Base-by-base conservation (phyloP, 2,888 invertebrate species). In the Dasysyrphus tricinctus region DNA sequence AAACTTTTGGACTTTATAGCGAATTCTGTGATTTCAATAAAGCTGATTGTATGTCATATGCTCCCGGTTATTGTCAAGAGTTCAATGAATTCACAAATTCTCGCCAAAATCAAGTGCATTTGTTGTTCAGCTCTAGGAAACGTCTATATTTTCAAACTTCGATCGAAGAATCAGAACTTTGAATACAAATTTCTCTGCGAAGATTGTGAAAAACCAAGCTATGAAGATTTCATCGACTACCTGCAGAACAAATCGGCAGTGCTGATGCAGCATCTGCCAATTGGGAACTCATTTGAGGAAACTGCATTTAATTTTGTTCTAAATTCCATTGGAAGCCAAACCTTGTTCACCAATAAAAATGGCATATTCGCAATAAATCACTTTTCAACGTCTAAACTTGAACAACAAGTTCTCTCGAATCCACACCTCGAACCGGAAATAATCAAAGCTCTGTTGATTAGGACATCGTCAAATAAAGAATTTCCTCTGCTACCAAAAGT, bases 401-500 rank as follows among this genome's bases (percentile, higher is more conserved):
- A 86, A 11, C 72, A 70, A 9, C 65, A 81, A 42, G 24, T 86
- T 47, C 54, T 86, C 0, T 5, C 37, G 14, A 75, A 49, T 14
- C 44, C 82, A 7, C 8, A 24, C 6, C 29, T 82, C 34, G 75
- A 75, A 24, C 82, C 86, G 1, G 75, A 81, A 19, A 44, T 86
- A 6, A 67, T 86, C 1, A 86, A 67, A 32, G 82, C 78, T 6
- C 61, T 82, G 0, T 16, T 86, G 5, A 51, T 86, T 0, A 29
- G 79, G 39, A 86, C 86, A 14, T 42, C 56, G 3, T 32, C 12
- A 1, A 32, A 75, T 24, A 65, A 74, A 3, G 69, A 78, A 44
- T 86, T 75, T 5, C 78, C 76, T 14, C 29, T 89, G 29, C 16
- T 89, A 1, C 44, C 79, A 12, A 88, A 88, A 69, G 85, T 88